Conservation (phyloP, 2,113 vertebrate genomes). For the Zosterops hypoxanthus region DNA sequence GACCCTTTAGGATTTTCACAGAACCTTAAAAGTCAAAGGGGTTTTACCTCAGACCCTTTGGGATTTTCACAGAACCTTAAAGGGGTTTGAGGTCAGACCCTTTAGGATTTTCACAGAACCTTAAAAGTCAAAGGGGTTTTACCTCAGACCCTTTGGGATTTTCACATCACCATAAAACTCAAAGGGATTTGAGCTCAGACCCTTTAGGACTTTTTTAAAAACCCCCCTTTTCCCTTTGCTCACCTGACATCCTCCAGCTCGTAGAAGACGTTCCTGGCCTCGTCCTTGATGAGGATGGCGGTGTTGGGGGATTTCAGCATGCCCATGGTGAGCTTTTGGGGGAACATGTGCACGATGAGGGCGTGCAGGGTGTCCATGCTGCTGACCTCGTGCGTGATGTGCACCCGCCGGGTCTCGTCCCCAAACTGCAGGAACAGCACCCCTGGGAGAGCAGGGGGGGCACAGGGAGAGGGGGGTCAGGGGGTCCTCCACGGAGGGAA, state of each 20-base stretch:
- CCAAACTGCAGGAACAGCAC: slow-evolving; percentile 98
- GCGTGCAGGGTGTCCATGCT: slow-evolving; percentile 97
- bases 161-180: no score
- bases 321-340: slow-evolving; percentile 96
- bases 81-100: no score
- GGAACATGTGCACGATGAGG: slow-evolving; percentile 99
- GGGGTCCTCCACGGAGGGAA: fast-evolving
- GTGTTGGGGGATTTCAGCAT: slow-evolving; percentile 99
- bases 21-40: no score
- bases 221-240: neutral
- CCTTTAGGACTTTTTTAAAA: no score
- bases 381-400: slow-evolving; percentile 98
- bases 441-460: slow-evolving; percentile 68
- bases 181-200: no score
- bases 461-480: no score
- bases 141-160: no score
- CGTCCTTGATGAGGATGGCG: slow-evolving; percentile 98
- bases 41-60: no score
- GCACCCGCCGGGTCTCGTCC: slow-evolving; percentile 94
- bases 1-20: no score
- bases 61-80: no score
- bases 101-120: no score
- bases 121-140: no score
- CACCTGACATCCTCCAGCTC: slow-evolving; percentile 95
- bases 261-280: slow-evolving; percentile 96